phyloP scores from a whole-genome alignment of 1,140 invertebrate species.

The Pteromalus puparum region DNA sequence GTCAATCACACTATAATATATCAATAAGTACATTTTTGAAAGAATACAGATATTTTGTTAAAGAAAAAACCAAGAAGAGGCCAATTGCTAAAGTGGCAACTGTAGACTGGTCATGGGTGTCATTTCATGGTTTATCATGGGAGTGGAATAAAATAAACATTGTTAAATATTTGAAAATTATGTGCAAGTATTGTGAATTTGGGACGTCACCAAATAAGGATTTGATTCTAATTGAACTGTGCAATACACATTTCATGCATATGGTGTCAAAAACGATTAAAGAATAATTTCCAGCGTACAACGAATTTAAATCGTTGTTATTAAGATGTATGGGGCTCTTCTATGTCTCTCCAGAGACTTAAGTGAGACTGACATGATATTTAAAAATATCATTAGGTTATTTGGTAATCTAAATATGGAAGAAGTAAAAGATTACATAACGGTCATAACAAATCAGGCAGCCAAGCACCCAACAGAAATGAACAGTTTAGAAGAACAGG shows the following conservation, averaged over 20 bases:
- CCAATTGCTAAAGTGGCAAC: background rate
- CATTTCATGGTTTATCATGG: background rate
- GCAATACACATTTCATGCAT: slow-evolving; percentile 41
- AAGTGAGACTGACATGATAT: background rate
- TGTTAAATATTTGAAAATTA: background rate
- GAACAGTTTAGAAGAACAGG: background rate
- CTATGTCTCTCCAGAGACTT: background rate
- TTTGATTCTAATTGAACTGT: background rate
- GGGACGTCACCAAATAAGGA: background rate
- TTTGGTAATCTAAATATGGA: background rate
- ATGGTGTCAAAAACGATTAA: slow-evolving; percentile 14
- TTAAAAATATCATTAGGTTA: background rate
- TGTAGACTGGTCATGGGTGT: slow-evolving; percentile 42
- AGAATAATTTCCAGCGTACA: slow-evolving; percentile 1
- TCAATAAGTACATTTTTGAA: slow-evolving; percentile 36
- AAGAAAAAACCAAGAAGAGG: too few relatives aligned
- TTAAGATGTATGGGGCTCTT: slow-evolving; percentile 32
- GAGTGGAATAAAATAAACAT: slow-evolving; percentile 21
- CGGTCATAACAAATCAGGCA: background rate
- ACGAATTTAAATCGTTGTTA: background rate
- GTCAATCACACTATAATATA: slow-evolving; percentile 20
- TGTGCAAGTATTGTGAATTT: background rate
- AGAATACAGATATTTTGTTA: background rate
- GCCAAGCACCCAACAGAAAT: background rate
- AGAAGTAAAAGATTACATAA: background rate